Base-by-base conservation (phyloP, 1,140 invertebrate genomes). In the Cylas formicarius region DNA sequence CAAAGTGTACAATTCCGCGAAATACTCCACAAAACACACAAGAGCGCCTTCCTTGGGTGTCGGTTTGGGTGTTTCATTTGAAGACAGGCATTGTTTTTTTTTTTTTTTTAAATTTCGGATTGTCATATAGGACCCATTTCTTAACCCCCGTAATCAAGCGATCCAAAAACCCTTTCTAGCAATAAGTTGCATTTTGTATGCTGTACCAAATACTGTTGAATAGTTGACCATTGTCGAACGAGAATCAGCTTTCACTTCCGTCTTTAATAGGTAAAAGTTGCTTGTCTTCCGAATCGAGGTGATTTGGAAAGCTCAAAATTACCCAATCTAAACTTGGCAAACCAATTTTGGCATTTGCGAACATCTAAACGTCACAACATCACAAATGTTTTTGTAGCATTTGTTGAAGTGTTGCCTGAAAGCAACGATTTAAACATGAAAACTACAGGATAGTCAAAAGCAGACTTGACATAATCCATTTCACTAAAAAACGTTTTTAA, bases 321-420 rank as follows among this genome's bases (percentile, higher is more conserved):
- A 9, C 34, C 3, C 19, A 16, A 41, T 44, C 16, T 5, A 44
- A 44, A 44, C 42, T 47, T 47, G 19, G 10, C 37, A 44, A 44
- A 24, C 43, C 37, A 22, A 9, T 44, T 44, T 45, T 44, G 43
- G 37, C 43, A 47, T n/a, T 47, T n/a, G 26, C 41, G 42, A 36
- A 44, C 38, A 38, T 13, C 21, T 27, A 44, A 24, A 44, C 38
- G 42, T 44, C n/a, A n/a, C n/a, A n/a, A n/a, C n/a, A n/a, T n/a
- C n/a, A n/a, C n/a, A n/a, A n/a, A n/a, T n/a, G n/a, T n/a, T n/a
- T n/a, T n/a, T n/a, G n/a, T n/a, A n/a, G n/a, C n/a, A n/a, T n/a
- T n/a, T n/a, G n/a, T n/a, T n/a, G n/a, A n/a, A n/a, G n/a, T n/a
- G n/a, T n/a, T n/a, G n/a, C n/a, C n/a, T n/a, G n/a, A n/a, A n/a